Evolutionary conservation across 1,140 invertebrate species (phyloP).

Genomic region (Lepidurus arcticus): DNA sequence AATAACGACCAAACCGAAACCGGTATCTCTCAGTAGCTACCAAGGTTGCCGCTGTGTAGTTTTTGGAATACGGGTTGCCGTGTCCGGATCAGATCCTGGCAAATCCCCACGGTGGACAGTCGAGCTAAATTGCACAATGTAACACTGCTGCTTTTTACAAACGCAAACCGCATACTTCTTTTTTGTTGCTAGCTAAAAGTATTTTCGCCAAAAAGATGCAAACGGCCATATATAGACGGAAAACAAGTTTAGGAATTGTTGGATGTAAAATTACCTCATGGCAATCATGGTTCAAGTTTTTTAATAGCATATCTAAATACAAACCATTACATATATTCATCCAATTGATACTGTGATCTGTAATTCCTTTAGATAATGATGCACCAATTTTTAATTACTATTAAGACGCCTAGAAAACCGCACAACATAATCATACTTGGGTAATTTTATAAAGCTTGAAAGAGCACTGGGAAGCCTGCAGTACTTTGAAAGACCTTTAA

Average conservation of each 20-base stretch:
- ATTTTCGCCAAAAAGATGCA: neutral
- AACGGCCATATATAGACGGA: neutral
- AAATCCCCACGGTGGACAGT: conserved; percentile 2
- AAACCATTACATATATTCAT: too few species aligned
- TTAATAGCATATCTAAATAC: too few species aligned
- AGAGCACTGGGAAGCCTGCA: neutral
- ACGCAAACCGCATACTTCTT: neutral
- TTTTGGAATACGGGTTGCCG: neutral
- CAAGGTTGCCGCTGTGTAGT: too few species aligned
- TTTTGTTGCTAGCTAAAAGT: neutral
- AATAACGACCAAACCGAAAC: too few species aligned
- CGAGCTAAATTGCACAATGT: neutral
- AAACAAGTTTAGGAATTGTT: neutral
- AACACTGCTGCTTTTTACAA: neutral
- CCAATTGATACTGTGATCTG: too few species aligned
- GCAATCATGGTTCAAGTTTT: too few species aligned
- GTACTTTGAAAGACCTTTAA: neutral
- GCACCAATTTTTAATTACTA: neutral
- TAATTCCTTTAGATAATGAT: too few species aligned
- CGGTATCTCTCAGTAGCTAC: too few species aligned
- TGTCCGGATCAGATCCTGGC: neutral
- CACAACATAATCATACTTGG: neutral
- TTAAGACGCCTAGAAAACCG: neutral
- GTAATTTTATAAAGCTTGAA: neutral
- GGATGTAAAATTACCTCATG: neutral